A percentile compares a stretch with the other conserved stretches of the same genome.
These are phyloP conservation scores for Pandion haliaetus DNA, from an alignment of 2,113 vertebrate species.

Conservation along the genomic window DNA sequence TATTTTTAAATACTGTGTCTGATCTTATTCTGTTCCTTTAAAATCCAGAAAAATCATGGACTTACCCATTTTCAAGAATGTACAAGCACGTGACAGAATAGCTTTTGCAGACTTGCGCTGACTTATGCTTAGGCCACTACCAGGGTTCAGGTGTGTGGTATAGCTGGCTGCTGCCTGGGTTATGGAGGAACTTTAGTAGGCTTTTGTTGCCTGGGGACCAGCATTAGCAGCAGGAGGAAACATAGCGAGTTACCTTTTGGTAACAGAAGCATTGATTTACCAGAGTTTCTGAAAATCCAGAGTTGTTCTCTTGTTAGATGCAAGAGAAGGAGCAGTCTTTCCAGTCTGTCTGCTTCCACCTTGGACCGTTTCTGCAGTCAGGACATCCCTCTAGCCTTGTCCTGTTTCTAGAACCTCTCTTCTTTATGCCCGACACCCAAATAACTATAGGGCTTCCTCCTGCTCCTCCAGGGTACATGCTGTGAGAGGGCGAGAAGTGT, in stretches of 20 bases:
- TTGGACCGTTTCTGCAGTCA: background rate
- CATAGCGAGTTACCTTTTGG: background rate
- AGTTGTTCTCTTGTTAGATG: background rate
- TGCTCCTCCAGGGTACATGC: background rate
- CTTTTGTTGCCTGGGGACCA: background rate
- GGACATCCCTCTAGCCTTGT: background rate
- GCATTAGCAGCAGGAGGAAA: background rate
- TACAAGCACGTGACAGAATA: fast-evolving
- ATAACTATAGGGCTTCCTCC: background rate
- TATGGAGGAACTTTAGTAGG: background rate
- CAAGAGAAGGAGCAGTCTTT: background rate
- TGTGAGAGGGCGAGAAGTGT: background rate
- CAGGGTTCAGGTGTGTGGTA: background rate
- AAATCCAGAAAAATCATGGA: background rate
- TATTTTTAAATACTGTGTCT: background rate
- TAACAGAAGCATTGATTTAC: background rate
- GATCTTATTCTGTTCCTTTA: background rate
- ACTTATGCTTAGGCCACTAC: background rate
- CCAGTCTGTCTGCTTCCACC: background rate
- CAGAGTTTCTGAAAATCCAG: background rate
- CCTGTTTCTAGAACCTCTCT: background rate
- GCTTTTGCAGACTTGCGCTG: background rate
- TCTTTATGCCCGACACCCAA: background rate
- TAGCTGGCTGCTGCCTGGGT: background rate
- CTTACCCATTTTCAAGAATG: background rate